These are phyloP conservation scores for Plecturocebus donacophilus DNA, from an alignment of 2,113 vertebrate species.

Conservation along the genomic window DNA sequence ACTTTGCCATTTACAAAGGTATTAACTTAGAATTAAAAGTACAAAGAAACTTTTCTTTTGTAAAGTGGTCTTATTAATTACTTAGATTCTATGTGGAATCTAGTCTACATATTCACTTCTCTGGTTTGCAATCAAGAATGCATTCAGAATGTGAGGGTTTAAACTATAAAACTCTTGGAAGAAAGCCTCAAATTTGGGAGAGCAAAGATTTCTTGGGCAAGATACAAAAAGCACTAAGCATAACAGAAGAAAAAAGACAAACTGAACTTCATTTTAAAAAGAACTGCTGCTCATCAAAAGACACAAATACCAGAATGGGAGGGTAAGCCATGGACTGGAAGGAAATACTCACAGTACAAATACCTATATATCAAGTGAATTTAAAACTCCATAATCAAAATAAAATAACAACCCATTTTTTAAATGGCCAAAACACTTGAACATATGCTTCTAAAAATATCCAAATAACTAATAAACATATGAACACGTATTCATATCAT, in stretches of 20 bases:
- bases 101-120: not conserved
- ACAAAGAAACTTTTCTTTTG: conserved; percentile 4
- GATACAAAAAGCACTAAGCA: not conserved
- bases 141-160: not conserved
- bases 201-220: not conserved
- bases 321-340: not conserved
- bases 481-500: not conserved
- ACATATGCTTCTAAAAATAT: not conserved
- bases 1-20: not conserved
- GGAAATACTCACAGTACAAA: not conserved
- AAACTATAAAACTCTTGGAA: not conserved
- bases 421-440: not conserved
- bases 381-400: not conserved
- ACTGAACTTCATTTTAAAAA: not conserved
- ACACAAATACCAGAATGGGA: not conserved
- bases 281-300: not conserved
- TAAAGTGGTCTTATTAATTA: conserved; percentile 7
- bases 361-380: not conserved
- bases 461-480: not conserved
- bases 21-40: conserved; percentile 4
- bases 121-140: conserved; percentile 27
- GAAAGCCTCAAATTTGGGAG: conserved; percentile 18
- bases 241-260: conserved; percentile 15
- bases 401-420: not conserved
- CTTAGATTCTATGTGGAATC: not conserved